phyloP scores from a whole-genome alignment of 2,797 vertebrate genomes.

The Yasuhikotakia modesta region DNA sequence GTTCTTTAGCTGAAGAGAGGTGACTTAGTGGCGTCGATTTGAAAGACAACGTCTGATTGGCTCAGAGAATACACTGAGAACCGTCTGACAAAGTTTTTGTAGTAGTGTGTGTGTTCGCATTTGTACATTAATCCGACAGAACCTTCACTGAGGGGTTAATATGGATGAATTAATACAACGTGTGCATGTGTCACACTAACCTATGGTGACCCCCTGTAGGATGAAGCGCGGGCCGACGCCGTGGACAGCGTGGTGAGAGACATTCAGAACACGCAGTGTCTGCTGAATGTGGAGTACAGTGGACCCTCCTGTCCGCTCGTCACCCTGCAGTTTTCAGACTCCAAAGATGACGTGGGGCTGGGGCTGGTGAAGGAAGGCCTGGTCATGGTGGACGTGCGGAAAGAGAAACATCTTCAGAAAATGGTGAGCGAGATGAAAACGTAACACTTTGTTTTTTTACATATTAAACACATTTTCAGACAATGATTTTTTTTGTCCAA shows the following conservation, averaged over 20 bases:
- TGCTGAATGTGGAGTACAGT: slow-evolving; percentile 90
- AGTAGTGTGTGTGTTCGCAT: no score
- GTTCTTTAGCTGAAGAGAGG: background rate
- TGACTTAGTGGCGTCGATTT: background rate
- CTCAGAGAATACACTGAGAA: background rate
- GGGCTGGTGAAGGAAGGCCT: slow-evolving; percentile 92
- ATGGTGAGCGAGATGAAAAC: slow-evolving; percentile 88
- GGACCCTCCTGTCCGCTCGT: slow-evolving; percentile 84
- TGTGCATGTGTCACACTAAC: background rate
- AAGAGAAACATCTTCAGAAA: slow-evolving; percentile 94
- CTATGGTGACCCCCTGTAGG: slow-evolving; percentile 68
- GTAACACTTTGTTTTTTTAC: no score
- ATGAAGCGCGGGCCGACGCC: slow-evolving; percentile 89
- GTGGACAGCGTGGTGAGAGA: slow-evolving; percentile 93
- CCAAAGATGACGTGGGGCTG: slow-evolving; percentile 93
- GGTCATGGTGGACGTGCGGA: slow-evolving; percentile 94
- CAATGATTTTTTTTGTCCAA: no score
- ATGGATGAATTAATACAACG: background rate
- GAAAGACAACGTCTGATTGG: background rate
- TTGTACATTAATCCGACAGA: no score
- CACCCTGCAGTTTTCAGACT: slow-evolving; percentile 90
- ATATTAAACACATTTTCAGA: no score
- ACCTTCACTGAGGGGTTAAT: slow-evolving; percentile 29
- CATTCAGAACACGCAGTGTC: slow-evolving; percentile 96
- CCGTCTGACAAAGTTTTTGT: slow-evolving; percentile 18